Evolutionary conservation across 2,113 vertebrate species (phyloP).

Genomic region (Nicator chloris): DNA sequence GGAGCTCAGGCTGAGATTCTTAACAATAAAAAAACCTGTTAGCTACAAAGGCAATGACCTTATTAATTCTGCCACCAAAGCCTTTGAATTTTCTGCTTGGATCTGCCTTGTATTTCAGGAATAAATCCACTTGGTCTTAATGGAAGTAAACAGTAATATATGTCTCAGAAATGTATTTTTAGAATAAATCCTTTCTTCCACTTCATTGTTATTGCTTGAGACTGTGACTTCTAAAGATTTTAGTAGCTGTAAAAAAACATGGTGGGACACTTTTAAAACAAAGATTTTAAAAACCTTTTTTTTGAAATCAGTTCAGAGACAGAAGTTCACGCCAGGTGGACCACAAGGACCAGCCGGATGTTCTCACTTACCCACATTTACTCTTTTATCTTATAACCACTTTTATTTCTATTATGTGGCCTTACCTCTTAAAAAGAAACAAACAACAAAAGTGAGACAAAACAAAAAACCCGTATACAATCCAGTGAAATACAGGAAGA

Average conservation of each 20-base stretch:
- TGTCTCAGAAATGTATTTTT: background rate
- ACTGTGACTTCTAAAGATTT: background rate
- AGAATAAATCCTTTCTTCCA: background rate
- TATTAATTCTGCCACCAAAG: background rate
- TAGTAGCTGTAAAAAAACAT: background rate
- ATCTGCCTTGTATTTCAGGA: background rate
- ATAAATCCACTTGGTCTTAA: background rate
- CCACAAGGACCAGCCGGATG: background rate
- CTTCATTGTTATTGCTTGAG: background rate
- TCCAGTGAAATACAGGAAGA: background rate
- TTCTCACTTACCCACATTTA: background rate
- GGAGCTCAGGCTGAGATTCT: background rate
- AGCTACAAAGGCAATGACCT: background rate
- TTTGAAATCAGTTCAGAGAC: background rate
- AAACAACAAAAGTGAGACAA: background rate
- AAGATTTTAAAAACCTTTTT: background rate
- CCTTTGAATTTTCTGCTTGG: background rate
- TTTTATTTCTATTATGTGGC: background rate
- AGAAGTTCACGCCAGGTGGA: background rate
- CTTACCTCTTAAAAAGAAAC: background rate
- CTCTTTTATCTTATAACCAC: background rate
- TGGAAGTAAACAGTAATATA: background rate
- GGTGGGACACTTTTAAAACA: background rate
- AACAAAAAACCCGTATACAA: fast-evolving
- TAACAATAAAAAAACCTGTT: background rate